These are phyloP conservation scores for Athetis lepigone DNA, from an alignment of 2,888 invertebrate species.

Conservation along the genomic window DNA sequence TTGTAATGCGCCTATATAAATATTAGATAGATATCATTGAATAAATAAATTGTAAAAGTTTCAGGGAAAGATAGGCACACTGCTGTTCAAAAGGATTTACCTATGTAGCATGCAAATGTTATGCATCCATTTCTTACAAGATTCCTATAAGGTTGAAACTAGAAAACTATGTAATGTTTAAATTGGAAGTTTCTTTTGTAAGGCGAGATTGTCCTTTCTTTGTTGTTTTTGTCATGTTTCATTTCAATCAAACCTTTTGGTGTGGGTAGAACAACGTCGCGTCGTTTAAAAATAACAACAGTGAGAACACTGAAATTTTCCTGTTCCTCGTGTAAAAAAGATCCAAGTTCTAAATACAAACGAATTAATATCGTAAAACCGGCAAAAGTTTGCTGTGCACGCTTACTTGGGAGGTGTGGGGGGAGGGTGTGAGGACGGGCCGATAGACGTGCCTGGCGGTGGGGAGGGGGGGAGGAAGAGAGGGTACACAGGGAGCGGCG, in stretches of 20 bases:
- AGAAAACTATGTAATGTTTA: slow-evolving; percentile 9
- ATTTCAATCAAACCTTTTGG: slow-evolving; percentile 35
- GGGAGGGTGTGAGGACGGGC: slow-evolving; percentile 67
- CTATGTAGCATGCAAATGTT: too few species aligned
- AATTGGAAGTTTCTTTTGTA: slow-evolving; percentile 39
- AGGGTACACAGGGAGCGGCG: slow-evolving; percentile 65
- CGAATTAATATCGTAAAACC: slow-evolving; percentile 67
- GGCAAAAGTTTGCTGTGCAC: slow-evolving; percentile 69
- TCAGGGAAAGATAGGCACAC: slow-evolving; percentile 6
- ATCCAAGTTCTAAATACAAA: slow-evolving; percentile 66
- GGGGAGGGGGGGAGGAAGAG: slow-evolving; percentile 62
- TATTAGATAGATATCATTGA: slow-evolving; percentile 6
- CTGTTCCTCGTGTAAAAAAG: slow-evolving; percentile 61
- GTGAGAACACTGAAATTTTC: slow-evolving; percentile 47
- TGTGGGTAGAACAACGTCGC: slow-evolving; percentile 38
- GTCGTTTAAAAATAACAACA: slow-evolving; percentile 50
- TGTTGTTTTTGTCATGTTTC: slow-evolving; percentile 37
- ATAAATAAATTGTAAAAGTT: slow-evolving; percentile 20
- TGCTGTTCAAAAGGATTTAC: background rate
- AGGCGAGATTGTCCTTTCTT: slow-evolving; percentile 23
- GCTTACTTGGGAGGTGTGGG: slow-evolving; percentile 60
- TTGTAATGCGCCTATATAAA: background rate
- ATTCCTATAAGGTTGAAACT: background rate
- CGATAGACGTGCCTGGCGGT: slow-evolving; percentile 68
- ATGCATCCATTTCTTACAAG: background rate